phyloP scores from a whole-genome alignment of 30 jellyfish, hydroid and myxozoan genomes.

The Chironex yamaguchii region DNA sequence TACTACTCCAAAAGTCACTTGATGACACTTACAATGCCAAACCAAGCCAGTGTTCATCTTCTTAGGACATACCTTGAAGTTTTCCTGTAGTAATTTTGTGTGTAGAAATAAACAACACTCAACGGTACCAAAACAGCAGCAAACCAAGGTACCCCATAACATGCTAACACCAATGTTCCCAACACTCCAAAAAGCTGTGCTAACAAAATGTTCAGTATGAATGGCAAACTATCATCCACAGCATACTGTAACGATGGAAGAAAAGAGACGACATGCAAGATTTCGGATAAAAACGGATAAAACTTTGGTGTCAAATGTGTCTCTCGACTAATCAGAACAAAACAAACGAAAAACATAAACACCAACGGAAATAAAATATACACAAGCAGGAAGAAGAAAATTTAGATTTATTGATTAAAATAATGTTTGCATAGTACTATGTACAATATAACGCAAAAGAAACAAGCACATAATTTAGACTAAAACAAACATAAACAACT shows the following conservation, averaged over 20 bases:
- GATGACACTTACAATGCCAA: not conserved
- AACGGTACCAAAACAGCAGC: constrained; percentile 92
- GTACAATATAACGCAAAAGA: too few species aligned
- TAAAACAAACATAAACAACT: too few species aligned
- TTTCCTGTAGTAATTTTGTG: constrained; percentile 87
- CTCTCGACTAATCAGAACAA: too few species aligned
- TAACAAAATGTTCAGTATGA: constrained; percentile 84
- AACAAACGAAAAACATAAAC: not conserved
- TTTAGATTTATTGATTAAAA: too few species aligned
- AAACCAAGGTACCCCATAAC: constrained; percentile 99
- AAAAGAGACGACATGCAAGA: too few species aligned
- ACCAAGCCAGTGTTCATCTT: not conserved
- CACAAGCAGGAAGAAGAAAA: too few species aligned
- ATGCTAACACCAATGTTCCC: constrained; percentile 90
- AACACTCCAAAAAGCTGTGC: constrained; percentile 92
- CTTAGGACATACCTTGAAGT: constrained; percentile 88
- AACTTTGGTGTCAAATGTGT: too few species aligned
- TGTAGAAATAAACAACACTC: constrained; percentile 72
- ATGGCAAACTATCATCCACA: constrained; percentile 94
- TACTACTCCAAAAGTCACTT: not conserved
- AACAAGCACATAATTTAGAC: too few species aligned
- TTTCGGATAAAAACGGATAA: too few species aligned
- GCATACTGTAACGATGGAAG: constrained; percentile 70
- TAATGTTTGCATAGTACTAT: too few species aligned
- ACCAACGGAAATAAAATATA: not conserved